Evolutionary conservation across 2,888 invertebrate species (phyloP).

Genomic region (Thecophora atra): DNA sequence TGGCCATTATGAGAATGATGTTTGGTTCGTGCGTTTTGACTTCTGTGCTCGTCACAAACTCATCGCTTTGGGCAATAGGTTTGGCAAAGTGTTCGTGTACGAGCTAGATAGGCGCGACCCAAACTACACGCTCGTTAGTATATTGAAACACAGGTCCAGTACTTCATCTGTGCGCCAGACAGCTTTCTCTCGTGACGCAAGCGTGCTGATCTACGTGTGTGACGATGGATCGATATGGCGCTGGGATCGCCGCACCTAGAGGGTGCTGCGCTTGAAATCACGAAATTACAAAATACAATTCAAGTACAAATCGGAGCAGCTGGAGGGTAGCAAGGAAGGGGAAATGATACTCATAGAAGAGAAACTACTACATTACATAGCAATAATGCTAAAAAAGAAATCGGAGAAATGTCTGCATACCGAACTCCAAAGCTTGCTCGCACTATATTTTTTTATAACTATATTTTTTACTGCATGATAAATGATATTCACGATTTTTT

Average conservation of each 20-base stretch:
- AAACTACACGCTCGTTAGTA: constrained; percentile 78
- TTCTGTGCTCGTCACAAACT: constrained; percentile 91
- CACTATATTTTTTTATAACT: neutral
- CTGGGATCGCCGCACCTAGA: constrained; percentile 75
- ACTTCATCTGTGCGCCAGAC: constrained; percentile 92
- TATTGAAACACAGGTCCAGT: constrained; percentile 86
- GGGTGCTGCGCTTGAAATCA: neutral
- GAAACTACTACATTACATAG: constrained; percentile 12
- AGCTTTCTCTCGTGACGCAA: constrained; percentile 87
- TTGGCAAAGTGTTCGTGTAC: constrained; percentile 94
- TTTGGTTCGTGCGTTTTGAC: constrained; percentile 97
- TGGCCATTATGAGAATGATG: constrained; percentile 94
- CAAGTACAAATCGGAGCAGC: neutral
- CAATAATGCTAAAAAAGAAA: constrained; percentile 17
- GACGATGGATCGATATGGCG: constrained; percentile 97
- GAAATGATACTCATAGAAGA: neutral
- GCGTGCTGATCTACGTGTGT: constrained; percentile 89
- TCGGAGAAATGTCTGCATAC: constrained; percentile 2
- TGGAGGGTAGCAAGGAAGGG: neutral
- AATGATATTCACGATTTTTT: too few species aligned
- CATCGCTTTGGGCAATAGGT: constrained; percentile 94
- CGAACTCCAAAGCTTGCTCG: neutral
- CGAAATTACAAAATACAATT: neutral
- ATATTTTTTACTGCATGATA: neutral
- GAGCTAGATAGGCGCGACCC: constrained; percentile 90